Percentiles rank a stretch among this genome's conserved stretches.
These are phyloP conservation scores for Papilio glaucus DNA, from an alignment of 1,140 invertebrate genomes.

Conservation along the genomic window DNA sequence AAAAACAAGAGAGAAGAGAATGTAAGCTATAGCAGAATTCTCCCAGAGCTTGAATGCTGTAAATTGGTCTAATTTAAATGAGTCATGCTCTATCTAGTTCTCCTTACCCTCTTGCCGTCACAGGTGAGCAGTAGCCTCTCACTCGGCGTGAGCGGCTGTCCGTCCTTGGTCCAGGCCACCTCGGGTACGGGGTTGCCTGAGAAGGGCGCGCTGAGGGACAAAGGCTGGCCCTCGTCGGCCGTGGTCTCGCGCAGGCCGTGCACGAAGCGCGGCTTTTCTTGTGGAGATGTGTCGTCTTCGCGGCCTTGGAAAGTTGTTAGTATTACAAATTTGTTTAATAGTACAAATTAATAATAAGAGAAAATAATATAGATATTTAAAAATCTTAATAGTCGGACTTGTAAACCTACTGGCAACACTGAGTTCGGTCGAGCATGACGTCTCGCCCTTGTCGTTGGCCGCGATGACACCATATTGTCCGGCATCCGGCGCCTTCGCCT, in stretches of 20 bases:
- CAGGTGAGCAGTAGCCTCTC: constrained; percentile 89
- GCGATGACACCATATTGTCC: constrained; percentile 91
- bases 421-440: constrained; percentile 87
- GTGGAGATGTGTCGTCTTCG: constrained; percentile 84
- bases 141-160: constrained; percentile 85
- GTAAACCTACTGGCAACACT: constrained; percentile 84
- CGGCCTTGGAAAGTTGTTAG: constrained; percentile 71
- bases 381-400: not conserved
- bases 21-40: no score
- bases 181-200: constrained; percentile 94
- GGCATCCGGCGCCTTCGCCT: constrained; percentile 87
- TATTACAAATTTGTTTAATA: not conserved
- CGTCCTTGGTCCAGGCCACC: constrained; percentile 93
- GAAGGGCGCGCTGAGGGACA: constrained; percentile 87
- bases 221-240: constrained; percentile 90
- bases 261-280: constrained; percentile 90
- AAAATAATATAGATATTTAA: no score
- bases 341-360: no score
- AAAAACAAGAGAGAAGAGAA: no score
- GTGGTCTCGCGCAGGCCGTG: constrained; percentile 89
- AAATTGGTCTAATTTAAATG: no score
- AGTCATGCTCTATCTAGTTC: not conserved
- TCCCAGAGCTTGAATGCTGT: no score
- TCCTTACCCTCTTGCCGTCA: constrained; percentile 89
- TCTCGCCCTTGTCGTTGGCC: constrained; percentile 89